These are phyloP conservation scores for Xiphydria camelus DNA, from an alignment of 2,888 invertebrate species.

Conservation along the genomic window DNA sequence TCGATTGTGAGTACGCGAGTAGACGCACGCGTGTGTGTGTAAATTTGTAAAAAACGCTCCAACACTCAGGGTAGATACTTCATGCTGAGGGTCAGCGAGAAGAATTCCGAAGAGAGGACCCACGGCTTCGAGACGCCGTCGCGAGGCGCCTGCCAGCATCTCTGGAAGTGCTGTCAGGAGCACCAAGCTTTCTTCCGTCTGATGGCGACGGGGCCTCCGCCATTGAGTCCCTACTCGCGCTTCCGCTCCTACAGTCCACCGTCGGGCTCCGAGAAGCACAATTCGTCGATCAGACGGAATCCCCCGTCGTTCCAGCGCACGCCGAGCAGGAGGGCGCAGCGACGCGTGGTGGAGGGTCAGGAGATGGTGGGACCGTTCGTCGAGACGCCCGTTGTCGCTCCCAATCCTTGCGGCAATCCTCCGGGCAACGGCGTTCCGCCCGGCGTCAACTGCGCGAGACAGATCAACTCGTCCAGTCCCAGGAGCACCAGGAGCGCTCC, in stretches of 20 bases:
- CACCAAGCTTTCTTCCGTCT: conserved; percentile 92
- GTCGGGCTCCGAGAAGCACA: conserved; percentile 49
- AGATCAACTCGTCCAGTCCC: conserved; percentile 60
- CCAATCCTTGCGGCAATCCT: conserved; percentile 34
- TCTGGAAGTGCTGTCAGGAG: conserved; percentile 95
- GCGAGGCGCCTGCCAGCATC: conserved; percentile 89
- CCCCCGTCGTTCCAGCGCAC: conserved; percentile 78
- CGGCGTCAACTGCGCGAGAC: conserved; percentile 28
- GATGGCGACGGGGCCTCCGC: conserved; percentile 67
- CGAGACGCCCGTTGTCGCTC: conserved; percentile 37
- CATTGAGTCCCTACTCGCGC: conserved; percentile 53
- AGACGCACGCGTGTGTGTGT: too few relatives aligned
- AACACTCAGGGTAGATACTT: conserved; percentile 79
- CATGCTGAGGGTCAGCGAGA: conserved; percentile 93
- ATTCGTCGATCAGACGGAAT: conserved; percentile 60
- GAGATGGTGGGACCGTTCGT: conserved; percentile 57
- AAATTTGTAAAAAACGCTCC: conserved; percentile 9
- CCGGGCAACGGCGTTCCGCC: conserved; percentile 11
- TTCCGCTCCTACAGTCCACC: conserved; percentile 56
- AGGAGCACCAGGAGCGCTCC: conserved; percentile 83
- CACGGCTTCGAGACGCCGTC: conserved; percentile 94
- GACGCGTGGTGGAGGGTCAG: conserved; percentile 68
- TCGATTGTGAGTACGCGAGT: not conserved
- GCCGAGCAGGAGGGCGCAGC: conserved; percentile 75
- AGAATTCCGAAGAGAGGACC: conserved; percentile 95